Conservation (phyloP, 2,797 vertebrate species). For the Darevskia nairensis region DNA sequence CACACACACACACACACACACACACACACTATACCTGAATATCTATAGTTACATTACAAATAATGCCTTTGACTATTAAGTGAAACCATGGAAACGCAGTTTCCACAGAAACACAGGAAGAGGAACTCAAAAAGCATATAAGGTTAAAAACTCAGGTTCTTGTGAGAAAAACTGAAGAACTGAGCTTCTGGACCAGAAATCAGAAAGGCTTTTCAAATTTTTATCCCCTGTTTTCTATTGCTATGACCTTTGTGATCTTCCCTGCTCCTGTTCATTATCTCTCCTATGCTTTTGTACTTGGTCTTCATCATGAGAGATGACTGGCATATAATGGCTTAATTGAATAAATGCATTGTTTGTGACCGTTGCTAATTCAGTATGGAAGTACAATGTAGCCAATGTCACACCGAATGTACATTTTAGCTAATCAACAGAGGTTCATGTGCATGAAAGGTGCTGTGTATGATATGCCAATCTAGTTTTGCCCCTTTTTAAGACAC, state of each 20-base stretch:
- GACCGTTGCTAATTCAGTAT: neutral
- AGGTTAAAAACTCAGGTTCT: slow-evolving; percentile 37
- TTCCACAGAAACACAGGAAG: slow-evolving; percentile 70
- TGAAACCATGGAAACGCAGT: slow-evolving; percentile 47
- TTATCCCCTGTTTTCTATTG: neutral
- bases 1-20: no score
- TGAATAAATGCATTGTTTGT: neutral
- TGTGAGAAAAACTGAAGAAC: neutral
- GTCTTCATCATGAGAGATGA: neutral
- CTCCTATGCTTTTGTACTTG: neutral
- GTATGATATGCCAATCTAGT: neutral
- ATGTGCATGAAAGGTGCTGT: neutral
- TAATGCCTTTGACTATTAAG: slow-evolving; percentile 44
- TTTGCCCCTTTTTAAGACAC: no score
- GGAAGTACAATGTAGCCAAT: neutral
- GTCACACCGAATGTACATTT: neutral
- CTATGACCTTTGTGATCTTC: neutral
- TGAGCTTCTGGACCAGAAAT: neutral
- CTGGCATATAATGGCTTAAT: neutral
- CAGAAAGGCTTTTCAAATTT: neutral
- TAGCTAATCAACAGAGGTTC: neutral
- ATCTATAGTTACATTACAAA: slow-evolving; percentile 45
- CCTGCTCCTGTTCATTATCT: neutral
- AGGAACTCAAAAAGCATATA: slow-evolving; percentile 34
- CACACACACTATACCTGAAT: neutral